phyloP scores from a whole-genome alignment of 1,140 invertebrate species.

The Aphelinus atriplicis region DNA sequence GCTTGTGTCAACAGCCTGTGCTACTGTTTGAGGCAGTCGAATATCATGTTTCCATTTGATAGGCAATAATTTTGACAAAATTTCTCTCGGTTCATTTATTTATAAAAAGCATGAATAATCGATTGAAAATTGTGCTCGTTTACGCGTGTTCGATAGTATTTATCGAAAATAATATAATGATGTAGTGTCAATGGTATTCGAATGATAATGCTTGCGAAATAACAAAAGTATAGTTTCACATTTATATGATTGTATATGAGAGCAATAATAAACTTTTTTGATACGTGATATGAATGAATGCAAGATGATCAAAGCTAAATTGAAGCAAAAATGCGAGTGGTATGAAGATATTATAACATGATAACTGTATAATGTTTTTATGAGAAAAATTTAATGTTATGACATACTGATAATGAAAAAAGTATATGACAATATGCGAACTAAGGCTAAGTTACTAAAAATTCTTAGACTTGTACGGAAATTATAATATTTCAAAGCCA shows the following conservation, averaged over 20 bases:
- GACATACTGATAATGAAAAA: constrained; percentile 1
- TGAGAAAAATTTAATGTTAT: constrained; percentile 19
- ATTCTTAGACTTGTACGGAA: not conserved
- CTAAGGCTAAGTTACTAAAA: not conserved
- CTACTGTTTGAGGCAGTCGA: constrained; percentile 45
- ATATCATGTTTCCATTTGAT: constrained; percentile 22
- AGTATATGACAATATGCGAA: constrained; percentile 5
- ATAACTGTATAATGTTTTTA: constrained; percentile 20
- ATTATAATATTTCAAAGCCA: not conserved
- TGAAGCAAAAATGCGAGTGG: constrained; percentile 23
- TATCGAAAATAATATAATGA: constrained; percentile 43
- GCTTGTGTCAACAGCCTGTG: constrained; percentile 45
- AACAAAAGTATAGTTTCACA: constrained; percentile 47
- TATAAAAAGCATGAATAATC: not conserved
- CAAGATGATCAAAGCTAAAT: constrained; percentile 41
- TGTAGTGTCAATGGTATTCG: constrained; percentile 51
- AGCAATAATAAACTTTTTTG: constrained; percentile 45
- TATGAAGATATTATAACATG: not conserved
- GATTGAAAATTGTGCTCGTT: constrained; percentile 46
- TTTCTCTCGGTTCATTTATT: no score
- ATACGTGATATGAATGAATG: constrained; percentile 26
- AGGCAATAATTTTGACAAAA: no score
- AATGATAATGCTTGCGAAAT: constrained; percentile 60
- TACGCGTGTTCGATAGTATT: constrained; percentile 49
- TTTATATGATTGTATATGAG: constrained; percentile 40